phyloP scores from a whole-genome alignment of 2,888 invertebrate genomes.

The Drosophila infuscata region DNA sequence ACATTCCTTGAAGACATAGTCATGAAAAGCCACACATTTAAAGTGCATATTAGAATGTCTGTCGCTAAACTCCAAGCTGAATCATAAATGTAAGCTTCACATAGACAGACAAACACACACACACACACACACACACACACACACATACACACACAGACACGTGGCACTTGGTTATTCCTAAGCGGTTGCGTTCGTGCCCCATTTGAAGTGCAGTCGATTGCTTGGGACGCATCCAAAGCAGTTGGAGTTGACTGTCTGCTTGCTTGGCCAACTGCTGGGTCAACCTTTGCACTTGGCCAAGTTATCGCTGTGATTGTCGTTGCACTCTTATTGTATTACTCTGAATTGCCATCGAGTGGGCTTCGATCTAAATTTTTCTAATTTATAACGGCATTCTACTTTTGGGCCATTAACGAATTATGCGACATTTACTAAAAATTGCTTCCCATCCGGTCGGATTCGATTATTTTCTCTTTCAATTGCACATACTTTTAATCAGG shows the following conservation, averaged over 20 bases:
- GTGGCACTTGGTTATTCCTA: constrained; percentile 71
- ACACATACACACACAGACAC: constrained; percentile 23
- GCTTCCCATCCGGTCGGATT: constrained; percentile 67
- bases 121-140: constrained; percentile 12
- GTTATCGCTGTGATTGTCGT: constrained; percentile 3
- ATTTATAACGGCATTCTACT: constrained; percentile 17
- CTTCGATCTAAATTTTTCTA: neutral
- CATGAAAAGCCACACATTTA: constrained; percentile 4
- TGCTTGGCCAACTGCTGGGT: constrained; percentile 23
- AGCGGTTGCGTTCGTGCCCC: constrained; percentile 79
- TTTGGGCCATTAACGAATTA: constrained; percentile 81
- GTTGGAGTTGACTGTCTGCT: constrained; percentile 41
- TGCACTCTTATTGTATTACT: constrained; percentile 1
- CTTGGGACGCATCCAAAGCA: constrained; percentile 46
- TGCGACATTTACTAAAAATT: constrained; percentile 83
- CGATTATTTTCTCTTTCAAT: constrained; percentile 23
- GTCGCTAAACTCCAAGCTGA: constrained; percentile 56
- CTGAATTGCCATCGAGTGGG: constrained; percentile 19
- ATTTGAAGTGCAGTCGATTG: constrained; percentile 73
- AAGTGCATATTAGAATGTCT: constrained; percentile 4
- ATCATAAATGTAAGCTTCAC: constrained; percentile 69
- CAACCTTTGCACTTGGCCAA: constrained; percentile 44
- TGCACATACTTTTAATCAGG: constrained; percentile 4
- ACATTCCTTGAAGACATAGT: constrained; percentile 14
- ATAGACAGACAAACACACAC: neutral